Evolutionary conservation across 2,113 vertebrate species (phyloP), one percentile per base, ranked within the genome.

Genomic region (Limanda limanda): DNA sequence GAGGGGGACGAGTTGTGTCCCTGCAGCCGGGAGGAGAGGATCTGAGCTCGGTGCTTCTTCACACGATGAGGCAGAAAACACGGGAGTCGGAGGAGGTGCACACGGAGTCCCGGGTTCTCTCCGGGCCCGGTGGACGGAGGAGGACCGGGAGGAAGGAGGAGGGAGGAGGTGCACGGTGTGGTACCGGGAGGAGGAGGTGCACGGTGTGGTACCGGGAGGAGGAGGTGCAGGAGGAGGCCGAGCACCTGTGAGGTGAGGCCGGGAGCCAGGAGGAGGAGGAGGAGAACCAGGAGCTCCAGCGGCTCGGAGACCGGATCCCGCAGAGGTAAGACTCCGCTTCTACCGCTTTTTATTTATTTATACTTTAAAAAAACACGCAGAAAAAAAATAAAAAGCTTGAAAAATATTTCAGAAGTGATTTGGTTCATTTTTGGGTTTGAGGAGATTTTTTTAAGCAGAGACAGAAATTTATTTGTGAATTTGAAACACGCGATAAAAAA

Each of bases 61-160:
- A 94, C 92, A 94, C 90, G 75, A 87, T 84, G 92, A 91, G 89
- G 94, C 92, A 93, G 84, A 92, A 93, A 94, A 91, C 88, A 79
- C 68, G 48, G 65, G 71, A 45, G 78, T 62, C 20, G 13, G 61
- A 63, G 61, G n/a, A 42, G 14, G n/a, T 6, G 89, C 73, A 67
- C 80, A 74, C 78, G 63, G 82, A 88, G 79, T 81, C 75, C 80
- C 63, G 68, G 78, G 78, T 78, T 88, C 79, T 85, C 79, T 78
- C 76, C 74, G 92, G 89, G 89, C 82, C 89, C 47, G 47, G 45
- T 47, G 52, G 20, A 25, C 31, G 1, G 13, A 69, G 72, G 75
- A 79, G 81, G 35, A 3, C n/a, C 18, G 54, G 54, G 54, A 0
- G 4, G 47, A n/a, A 5, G 3, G 47, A n/a, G n/a, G n/a, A n/a